Evolutionary conservation across 92 coral and sea anemone species (phyloP), one percentile per base, ranked within the genome.

Genomic region (Phymanthus crucifer): DNA sequence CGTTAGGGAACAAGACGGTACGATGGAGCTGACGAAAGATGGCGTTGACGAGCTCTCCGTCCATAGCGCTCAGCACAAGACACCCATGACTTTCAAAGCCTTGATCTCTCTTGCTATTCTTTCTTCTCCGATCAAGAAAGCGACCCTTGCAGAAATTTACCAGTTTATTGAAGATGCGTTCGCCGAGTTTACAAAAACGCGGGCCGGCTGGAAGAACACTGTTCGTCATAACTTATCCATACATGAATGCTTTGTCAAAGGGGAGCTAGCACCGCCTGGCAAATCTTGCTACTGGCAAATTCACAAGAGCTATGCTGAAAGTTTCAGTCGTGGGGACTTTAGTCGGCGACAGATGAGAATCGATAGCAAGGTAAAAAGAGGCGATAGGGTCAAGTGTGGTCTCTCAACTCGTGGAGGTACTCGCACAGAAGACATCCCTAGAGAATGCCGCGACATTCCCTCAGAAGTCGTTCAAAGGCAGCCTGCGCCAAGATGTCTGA

Each of bases 131-230:
- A 86, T 83, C 35, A 83, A 86, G 79, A 83, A 83, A 58, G 70
- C 88, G 32, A 89, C 94, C 18, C 81, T 93, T 31, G 82, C 94
- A 14, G 89, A 93, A 71, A 90, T 93, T 43, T 93, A 93, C 64
- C 88, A 73, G 24, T 87, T 77, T 70, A 90, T 93, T 75, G 93
- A 88, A 85, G 70, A 75, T 47, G 74, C 76, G 58, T 93, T 77
- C 76, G 88, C 90, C 19, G 89, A 84, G 46, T 89, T 89, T 66
- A 89, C 93, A 29, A 76, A 87, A 29, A 75, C 85, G 56, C 87
- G 93, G 73, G 88, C 87, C 12, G 94, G 98, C 18, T 94, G 98
- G 98, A 91, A 91, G 74, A 94, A 94, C 93, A 94, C 98, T 24
- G 98, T 94, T n/a, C 88, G 98, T 35, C 98, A 94, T 72, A 94